A percentile compares a stretch with the other conserved stretches of the same genome.
These are phyloP conservation scores for Eurytoma adleriae DNA, from an alignment of 2,888 invertebrate genomes.

Conservation along the genomic window DNA sequence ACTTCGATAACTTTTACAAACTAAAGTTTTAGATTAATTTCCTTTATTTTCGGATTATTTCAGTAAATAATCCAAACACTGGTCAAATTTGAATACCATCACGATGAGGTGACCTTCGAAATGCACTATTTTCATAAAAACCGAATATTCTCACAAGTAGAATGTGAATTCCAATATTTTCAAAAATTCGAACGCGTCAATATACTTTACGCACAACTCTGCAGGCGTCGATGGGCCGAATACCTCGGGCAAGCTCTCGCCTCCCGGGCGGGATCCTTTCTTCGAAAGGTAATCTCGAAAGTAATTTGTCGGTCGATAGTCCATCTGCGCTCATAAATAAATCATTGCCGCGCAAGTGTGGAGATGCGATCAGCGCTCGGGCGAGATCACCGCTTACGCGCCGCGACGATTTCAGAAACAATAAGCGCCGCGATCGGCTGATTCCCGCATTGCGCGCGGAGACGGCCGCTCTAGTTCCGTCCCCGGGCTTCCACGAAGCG, in stretches of 20 bases:
- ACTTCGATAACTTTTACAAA: too few species aligned
- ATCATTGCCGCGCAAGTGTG: conserved; percentile 47
- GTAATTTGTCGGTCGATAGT: conserved; percentile 59
- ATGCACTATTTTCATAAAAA: too few species aligned
- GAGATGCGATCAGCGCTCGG: conserved; percentile 49
- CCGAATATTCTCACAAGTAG: too few species aligned
- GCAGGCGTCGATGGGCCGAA: conserved; percentile 49
- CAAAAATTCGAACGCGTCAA: too few species aligned
- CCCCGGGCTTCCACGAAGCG: background rate
- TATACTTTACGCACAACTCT: background rate
- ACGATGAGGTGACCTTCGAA: too few species aligned
- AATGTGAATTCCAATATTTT: too few species aligned
- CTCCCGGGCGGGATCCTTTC: conserved; percentile 41
- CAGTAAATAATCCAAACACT: too few species aligned
- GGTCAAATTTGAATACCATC: too few species aligned
- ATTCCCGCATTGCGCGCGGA: background rate
- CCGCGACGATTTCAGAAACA: conserved; percentile 53
- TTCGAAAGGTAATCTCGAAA: conserved; percentile 57
- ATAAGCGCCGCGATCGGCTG: conserved; percentile 20
- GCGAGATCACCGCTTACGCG: background rate
- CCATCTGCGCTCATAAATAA: conserved; percentile 58
- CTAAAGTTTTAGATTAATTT: too few species aligned
- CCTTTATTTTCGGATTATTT: too few species aligned
- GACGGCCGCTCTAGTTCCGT: background rate
- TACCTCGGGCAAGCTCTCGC: conserved; percentile 28